Base-by-base conservation (phyloP, 1,140 invertebrate genomes). In the Helicorthomorpha holstii region DNA sequence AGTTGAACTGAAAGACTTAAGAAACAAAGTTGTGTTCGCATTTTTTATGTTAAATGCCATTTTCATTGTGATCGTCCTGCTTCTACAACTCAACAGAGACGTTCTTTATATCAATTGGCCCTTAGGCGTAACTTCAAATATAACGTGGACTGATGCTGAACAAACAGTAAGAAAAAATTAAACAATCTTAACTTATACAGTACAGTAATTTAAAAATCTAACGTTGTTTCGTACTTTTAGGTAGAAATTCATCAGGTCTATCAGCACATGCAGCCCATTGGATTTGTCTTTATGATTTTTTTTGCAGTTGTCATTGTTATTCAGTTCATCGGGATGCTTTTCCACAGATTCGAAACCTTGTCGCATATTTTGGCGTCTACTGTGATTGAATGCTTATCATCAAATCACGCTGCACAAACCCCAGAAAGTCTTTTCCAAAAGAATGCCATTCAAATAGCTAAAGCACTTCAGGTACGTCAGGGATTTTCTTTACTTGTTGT, bases 21-120 rank as follows among this genome's bases (percentile, higher is more conserved):
- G 91, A 66, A 89, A 95, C 71, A 82, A 85, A 63, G 85, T 86
- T 56, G 89, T 94, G 23, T 95, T 96, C 73, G 85, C 81, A 51
- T 97, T 96, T 76, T 89, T 94, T 74, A 96, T 98, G 89, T 72
- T 93, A 65, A 98, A 98, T 75, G 86, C 90, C 53, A 79, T 97
- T 58, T 98, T 97, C 79, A 90, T 97, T 58, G 79, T 97, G 64
- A 92, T 97, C 73, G 90, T 96, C 60, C 90, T 96, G 73, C 81
- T 96, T 65, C 81, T 97, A 61, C 92, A 95, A 76, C 76, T 94
- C 69, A 91, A 93, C 75, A 94, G 93, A 79, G 87, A 93, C 69
- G 78, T 80, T 67, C 76, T 92, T 56, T 88, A 94, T 69, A 76
- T 93, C 64, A 87, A 89, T 67, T 93, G 87, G 89, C 89, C 85